These are phyloP conservation scores for Andrena minutula DNA, from an alignment of 2,888 invertebrate genomes.

Conservation along the genomic window DNA sequence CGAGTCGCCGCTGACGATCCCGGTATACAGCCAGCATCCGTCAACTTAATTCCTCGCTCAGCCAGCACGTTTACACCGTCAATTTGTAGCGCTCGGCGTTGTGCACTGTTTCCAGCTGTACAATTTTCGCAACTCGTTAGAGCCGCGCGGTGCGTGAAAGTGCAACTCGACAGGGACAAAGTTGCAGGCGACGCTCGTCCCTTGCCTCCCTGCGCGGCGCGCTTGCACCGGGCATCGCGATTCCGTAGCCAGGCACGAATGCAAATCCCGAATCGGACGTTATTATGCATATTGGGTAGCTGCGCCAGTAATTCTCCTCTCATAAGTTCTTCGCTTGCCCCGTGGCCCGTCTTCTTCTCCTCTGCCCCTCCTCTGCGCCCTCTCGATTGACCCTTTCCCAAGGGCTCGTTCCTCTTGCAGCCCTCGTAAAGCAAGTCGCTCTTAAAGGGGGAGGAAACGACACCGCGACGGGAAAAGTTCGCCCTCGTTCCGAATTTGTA, in stretches of 20 bases:
- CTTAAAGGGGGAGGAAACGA: conserved; percentile 62
- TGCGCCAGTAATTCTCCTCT: conserved; percentile 68
- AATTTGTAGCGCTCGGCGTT: background rate
- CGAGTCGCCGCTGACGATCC: background rate
- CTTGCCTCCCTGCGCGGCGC: conserved; percentile 5
- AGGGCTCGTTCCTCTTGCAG: conserved; percentile 36
- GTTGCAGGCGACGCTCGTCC: background rate
- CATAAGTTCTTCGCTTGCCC: conserved; percentile 75
- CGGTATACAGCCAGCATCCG: conserved; percentile 4
- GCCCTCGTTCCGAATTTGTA: conserved; percentile 79
- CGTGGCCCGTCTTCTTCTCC: conserved; percentile 15
- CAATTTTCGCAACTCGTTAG: conserved; percentile 48
- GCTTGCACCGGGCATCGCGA: conserved; percentile 1
- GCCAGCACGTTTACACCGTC: conserved; percentile 19
- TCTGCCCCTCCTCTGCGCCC: conserved; percentile 12
- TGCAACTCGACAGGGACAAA: conserved; percentile 4
- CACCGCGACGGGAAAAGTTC: conserved; percentile 72
- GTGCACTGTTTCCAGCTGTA: background rate
- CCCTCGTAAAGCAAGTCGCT: conserved; percentile 53
- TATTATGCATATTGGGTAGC: conserved; percentile 78
- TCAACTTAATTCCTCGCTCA: conserved; percentile 3
- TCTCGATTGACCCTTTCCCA: conserved; percentile 6
- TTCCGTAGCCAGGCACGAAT: conserved; percentile 70
- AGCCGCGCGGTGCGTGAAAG: background rate
- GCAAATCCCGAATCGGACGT: conserved; percentile 77